Percentiles rank a stretch among this genome's conserved stretches.
Conservation (phyloP, 2,888 invertebrate genomes). For the Boloria selene region DNA sequence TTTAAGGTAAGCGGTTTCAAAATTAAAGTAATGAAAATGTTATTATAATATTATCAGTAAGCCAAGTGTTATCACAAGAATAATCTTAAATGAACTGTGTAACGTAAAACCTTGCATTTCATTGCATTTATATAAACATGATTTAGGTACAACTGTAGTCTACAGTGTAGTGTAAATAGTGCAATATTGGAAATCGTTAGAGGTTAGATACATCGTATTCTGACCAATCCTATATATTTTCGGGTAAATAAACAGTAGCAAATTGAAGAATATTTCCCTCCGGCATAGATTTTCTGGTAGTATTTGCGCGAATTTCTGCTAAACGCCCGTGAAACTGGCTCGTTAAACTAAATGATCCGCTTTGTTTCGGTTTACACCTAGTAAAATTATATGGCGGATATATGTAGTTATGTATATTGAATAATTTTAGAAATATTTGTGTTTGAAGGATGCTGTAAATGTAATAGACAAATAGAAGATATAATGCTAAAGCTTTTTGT, state of each 20-base stretch:
- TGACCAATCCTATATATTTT: constrained; percentile 21
- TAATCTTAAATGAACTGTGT: neutral
- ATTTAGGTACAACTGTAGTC: constrained; percentile 20
- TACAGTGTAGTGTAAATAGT: constrained; percentile 21
- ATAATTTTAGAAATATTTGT: too few species aligned
- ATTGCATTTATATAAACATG: constrained; percentile 20
- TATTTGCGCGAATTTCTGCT: constrained; percentile 30
- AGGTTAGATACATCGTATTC: constrained; percentile 15
- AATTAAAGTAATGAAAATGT: too few species aligned
- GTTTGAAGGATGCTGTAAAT: too few species aligned
- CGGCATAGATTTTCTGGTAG: constrained; percentile 12
- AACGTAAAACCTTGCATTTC: constrained; percentile 5
- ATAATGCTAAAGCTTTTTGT: too few species aligned
- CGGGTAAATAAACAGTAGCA: constrained; percentile 30
- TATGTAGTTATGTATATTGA: too few species aligned
- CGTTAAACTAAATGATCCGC: constrained; percentile 36
- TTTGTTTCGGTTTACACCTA: constrained; percentile 19
- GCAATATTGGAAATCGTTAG: constrained; percentile 20
- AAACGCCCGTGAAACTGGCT: constrained; percentile 32
- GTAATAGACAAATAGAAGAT: too few species aligned
- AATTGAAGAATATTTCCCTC: constrained; percentile 30
- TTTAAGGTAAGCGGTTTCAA: too few species aligned
- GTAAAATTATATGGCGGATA: too few species aligned
- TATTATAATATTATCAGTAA: neutral
- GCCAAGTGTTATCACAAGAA: neutral